These are phyloP conservation scores for Rhaphigaster nebulosa DNA, from an alignment of 2,888 invertebrate species.

Conservation along the genomic window DNA sequence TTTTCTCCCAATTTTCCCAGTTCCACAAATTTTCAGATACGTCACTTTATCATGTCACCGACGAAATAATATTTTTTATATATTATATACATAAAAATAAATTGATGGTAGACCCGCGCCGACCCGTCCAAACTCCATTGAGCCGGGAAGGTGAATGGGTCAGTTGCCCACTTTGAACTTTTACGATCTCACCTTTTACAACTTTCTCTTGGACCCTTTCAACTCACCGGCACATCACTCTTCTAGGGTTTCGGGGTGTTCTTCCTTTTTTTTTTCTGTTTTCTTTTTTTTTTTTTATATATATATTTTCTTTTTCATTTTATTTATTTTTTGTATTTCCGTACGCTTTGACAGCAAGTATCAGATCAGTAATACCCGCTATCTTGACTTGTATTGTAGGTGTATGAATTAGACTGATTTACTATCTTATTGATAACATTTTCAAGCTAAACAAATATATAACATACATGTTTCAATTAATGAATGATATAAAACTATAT, in stretches of 20 bases:
- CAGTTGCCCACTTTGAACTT: not conserved
- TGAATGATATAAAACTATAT: too few relatives aligned
- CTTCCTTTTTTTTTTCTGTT: not conserved
- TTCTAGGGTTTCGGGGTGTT: conserved; percentile 4
- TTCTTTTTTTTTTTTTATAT: not conserved
- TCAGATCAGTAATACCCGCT: not conserved
- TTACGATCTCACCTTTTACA: conserved; percentile 40
- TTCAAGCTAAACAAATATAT: not conserved
- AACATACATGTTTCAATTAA: too few relatives aligned
- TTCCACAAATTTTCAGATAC: too few relatives aligned
- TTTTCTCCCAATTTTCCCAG: too few relatives aligned
- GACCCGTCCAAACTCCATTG: not conserved
- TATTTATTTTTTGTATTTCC: not conserved
- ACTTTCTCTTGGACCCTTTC: conserved; percentile 38
- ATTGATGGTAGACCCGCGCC: not conserved
- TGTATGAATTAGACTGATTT: not conserved
- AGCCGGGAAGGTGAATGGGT: not conserved
- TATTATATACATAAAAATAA: too few relatives aligned
- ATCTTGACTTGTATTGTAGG: not conserved
- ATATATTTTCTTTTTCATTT: not conserved
- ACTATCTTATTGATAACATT: not conserved
- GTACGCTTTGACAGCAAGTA: not conserved
- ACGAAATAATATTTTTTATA: too few relatives aligned
- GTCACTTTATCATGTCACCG: too few relatives aligned
- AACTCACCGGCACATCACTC: conserved; percentile 28